A percentile compares a stretch with the other conserved stretches of the same genome.
phyloP scores from a whole-genome alignment of 2,888 invertebrate genomes.

The Amaurobius ferox region DNA sequence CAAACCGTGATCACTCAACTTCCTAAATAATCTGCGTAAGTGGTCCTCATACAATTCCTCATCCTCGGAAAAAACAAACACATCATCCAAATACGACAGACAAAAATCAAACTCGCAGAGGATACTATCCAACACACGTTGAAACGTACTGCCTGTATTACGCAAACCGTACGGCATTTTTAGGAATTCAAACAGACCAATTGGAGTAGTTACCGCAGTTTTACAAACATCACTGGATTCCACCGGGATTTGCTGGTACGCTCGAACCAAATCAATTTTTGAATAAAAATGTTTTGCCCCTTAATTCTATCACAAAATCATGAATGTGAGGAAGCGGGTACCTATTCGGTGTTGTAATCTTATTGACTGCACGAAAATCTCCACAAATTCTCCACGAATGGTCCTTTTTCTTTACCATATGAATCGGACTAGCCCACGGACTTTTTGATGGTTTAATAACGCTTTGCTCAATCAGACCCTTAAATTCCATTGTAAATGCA shows the following conservation, averaged over 20 bases:
- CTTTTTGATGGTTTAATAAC: neutral
- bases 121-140: neutral
- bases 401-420: neutral
- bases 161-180: slow-evolving; percentile 77
- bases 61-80: neutral
- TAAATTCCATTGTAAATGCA: neutral
- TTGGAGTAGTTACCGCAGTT: slow-evolving; percentile 76
- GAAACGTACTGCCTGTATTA: slow-evolving; percentile 77
- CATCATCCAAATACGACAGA: slow-evolving; percentile 21
- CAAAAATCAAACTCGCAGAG: slow-evolving; percentile 2
- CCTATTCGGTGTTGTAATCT: neutral
- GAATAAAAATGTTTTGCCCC: neutral
- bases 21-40: neutral
- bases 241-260: slow-evolving; percentile 16
- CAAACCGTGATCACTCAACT: neutral
- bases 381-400: neutral
- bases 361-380: neutral
- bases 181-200: slow-evolving; percentile 77
- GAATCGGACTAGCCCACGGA: neutral
- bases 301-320: neutral
- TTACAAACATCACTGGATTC: neutral
- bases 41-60: neutral
- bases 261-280: neutral
- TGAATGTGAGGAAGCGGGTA: slow-evolving; percentile 1
- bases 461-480: neutral